Base-by-base conservation (phyloP, 2,888 invertebrate genomes). In the Polydrusus tereticollis region DNA sequence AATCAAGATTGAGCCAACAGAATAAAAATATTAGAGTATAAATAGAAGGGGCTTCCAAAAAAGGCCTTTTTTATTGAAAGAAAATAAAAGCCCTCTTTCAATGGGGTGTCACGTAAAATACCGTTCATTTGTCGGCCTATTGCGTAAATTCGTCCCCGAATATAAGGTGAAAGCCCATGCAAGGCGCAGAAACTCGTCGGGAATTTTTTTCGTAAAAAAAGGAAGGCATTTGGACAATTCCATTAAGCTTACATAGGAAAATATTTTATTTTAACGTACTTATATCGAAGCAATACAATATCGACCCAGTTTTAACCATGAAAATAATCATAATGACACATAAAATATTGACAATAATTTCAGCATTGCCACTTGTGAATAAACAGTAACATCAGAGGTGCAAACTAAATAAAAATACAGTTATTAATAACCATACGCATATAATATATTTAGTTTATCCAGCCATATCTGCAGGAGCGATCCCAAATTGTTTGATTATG, bases 191-290 rank as follows among this genome's bases (percentile, higher is more conserved):
- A 29, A 8, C 6, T 36, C 16, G 57, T 29, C 18, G 29, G 16
- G 23, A 29, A 57, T 14, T 14, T 36, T 58, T 36, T 58, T 58
- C 36, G 16, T 16, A 29, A 57, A n/a, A 33, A 26, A 58, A 36
- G 14, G 14, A n/a, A n/a, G 36, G 36, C 33, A 58, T 20, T 58
- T 18, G 16, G 57, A 33, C 36, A 58, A 58, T 58, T 58, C 36
- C 4, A 45, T 45, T 45, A 16, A 43, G 43, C 16, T 43, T 8
- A 36, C 36, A 36, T 8, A n/a, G 36, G 10, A 10, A 43, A n/a
- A 18, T 14, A 41, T 43, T 16, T 43, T 43, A 16, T 14, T 43
- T 6, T 43, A 43, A n/a, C 16, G 7, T n/a, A 16, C 16, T 16
- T 2, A 41, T 2, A 43, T 43, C 16, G 7, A 1, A 36, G 8